Evolutionary conservation across 2,113 vertebrate genomes (phyloP), one percentile per base, ranked within the genome.

Genomic region (Glaucomys volans): DNA sequence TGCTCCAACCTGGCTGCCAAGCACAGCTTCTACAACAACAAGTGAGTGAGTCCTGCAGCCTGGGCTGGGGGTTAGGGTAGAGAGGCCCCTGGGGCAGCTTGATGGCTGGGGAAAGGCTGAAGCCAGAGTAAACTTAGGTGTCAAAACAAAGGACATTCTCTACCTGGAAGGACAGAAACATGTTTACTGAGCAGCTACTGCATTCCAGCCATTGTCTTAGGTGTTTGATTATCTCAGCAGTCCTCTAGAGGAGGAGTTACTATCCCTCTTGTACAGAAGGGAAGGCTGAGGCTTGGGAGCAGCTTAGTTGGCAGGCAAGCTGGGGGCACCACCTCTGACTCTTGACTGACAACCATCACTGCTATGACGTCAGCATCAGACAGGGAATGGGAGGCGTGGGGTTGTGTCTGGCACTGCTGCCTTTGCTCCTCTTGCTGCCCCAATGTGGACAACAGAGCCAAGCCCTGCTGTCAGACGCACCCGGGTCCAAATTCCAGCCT

Each of bases 1-100:
- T 99, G 99, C 98, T 99, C 99, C 83, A 99, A 99, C 97, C 94
- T 98, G 94, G 97, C 98, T 42, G 98, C 98, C 80, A 99, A 97
- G 97, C 99, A 99, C 98, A 98, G 97, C 93, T 99, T 99, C 94
- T 99, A 99, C 95, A 98, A 99, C 96, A 99, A 99, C 97, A 99
- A 99, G 99, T 99, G 98, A 98, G 99, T 95, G 91, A 44, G 80
- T 28, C 75, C 92, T 42, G 5, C 47, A 8, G 57, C 67, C 86
- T 0, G 12, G 42, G 5, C 11, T 1, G 6, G 32, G n/a, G 35
- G 35, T 5, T n/a, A n/a, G 0, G 13, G 0, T 1, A 5, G 32
- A 67, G 66, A 59, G 32, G 9, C 17, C 18, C 52, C 30, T 24
- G n/a, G 66, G 47, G 17, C 69, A 13, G 82, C 50, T 20, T 30